These are phyloP conservation scores for Theonella swinhoei DNA, from an alignment of 37 sponge, comb jelly and placozoan species.

Conservation along the genomic window DNA sequence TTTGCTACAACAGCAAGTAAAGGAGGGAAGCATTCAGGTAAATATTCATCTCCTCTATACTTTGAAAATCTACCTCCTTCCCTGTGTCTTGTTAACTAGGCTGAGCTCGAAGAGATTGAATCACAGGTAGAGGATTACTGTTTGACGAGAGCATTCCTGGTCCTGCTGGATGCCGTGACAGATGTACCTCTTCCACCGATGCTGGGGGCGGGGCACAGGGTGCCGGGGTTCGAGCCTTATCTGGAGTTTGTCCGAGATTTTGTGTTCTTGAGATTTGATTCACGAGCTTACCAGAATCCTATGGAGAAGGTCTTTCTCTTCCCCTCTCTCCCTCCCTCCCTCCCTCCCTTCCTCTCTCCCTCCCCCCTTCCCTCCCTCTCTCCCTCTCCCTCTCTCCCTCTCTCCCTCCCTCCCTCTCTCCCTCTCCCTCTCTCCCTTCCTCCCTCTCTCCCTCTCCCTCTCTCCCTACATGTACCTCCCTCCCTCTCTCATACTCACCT, in stretches of 20 bases:
- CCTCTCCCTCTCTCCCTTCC: neutral
- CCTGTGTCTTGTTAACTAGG: conserved; percentile 43
- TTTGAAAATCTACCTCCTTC: too few relatives aligned
- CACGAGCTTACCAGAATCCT: conserved; percentile 74
- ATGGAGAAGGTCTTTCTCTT: conserved; percentile 85
- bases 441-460: neutral
- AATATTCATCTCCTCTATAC: too few relatives aligned
- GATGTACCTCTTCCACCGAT: conserved; percentile 81
- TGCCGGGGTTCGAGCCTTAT: conserved; percentile 89
- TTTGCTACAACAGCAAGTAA: neutral
- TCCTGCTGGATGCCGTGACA: conserved; percentile 74
- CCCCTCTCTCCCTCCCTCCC: neutral
- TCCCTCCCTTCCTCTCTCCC: conserved; percentile 1
- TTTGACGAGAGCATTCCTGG: conserved; percentile 92
- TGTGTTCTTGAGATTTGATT: conserved; percentile 90
- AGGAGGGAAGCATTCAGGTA: conserved; percentile 75
- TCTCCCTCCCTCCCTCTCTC: too few relatives aligned
- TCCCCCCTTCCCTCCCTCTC: neutral
- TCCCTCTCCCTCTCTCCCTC: too few relatives aligned
- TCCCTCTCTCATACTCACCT: too few relatives aligned
- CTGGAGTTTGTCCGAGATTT: conserved; percentile 82
- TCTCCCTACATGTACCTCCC: neutral
- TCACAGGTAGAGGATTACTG: conserved; percentile 87
- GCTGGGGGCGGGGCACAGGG: conserved; percentile 77
- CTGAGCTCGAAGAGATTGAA: conserved; percentile 96